phyloP scores from a whole-genome alignment of 1,140 invertebrate species.

The Drosophila aff. region DNA sequence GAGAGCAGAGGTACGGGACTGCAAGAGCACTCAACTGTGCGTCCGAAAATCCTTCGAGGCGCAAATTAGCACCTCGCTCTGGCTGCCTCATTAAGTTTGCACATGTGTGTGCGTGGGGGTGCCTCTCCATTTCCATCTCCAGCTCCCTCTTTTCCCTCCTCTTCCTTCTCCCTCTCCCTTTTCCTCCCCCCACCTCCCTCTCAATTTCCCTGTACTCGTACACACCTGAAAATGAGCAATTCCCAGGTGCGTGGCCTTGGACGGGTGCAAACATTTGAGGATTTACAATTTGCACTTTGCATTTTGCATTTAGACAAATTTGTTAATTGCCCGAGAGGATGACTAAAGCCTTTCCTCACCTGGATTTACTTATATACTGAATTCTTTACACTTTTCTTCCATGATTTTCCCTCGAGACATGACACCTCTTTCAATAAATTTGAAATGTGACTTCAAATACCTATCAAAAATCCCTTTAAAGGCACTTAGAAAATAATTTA shows the following conservation, averaged over 20 bases:
- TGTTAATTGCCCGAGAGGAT: slow-evolving; percentile 24
- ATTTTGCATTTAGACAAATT: slow-evolving; percentile 60
- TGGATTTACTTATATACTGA: neutral
- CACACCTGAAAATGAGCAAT: slow-evolving; percentile 48
- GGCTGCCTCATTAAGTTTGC: slow-evolving; percentile 69
- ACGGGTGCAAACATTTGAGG: slow-evolving; percentile 45
- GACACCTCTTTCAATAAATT: neutral
- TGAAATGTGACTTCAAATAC: neutral
- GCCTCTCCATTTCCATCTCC: neutral
- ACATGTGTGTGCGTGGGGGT: slow-evolving; percentile 29
- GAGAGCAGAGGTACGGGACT: neutral
- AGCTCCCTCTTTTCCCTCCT: too few species aligned
- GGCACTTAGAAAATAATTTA: neutral
- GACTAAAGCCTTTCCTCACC: neutral
- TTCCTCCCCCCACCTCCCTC: neutral
- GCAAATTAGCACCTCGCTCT: slow-evolving; percentile 72
- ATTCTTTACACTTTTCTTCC: neutral
- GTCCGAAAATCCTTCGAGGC: slow-evolving; percentile 74
- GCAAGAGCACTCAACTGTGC: slow-evolving; percentile 36
- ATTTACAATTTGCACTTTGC: slow-evolving; percentile 53
- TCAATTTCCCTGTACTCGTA: neutral
- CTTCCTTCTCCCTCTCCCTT: neutral
- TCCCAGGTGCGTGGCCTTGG: slow-evolving; percentile 50
- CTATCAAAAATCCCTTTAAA: neutral
- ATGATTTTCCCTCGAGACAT: neutral